Percentiles rank a stretch among this genome's conserved stretches.
These are phyloP conservation scores for Melanotaenia parkinsoni DNA, from an alignment of 2,797 vertebrate genomes.

Conservation along the genomic window DNA sequence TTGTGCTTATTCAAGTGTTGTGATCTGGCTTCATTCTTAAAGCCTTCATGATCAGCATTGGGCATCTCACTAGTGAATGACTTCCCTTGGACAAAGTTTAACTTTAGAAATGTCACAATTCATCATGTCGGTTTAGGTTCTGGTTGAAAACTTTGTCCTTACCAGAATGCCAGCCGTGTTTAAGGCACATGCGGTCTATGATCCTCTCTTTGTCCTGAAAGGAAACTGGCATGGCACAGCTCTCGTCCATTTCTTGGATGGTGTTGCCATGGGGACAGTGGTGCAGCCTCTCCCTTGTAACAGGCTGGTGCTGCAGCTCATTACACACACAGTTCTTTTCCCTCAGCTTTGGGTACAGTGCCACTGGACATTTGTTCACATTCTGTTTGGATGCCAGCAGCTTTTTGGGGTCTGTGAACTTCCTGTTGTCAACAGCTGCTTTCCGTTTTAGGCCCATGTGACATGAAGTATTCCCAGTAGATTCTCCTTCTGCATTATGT, in stretches of 20 bases:
- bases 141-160: not conserved
- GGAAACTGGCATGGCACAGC: constrained; percentile 21
- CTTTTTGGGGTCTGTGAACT: constrained; percentile 32
- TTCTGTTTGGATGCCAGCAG: constrained; percentile 57
- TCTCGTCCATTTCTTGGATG: constrained; percentile 65
- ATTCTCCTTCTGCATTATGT: constrained; percentile 64
- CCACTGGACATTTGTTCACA: constrained; percentile 47
- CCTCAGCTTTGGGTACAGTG: constrained; percentile 41
- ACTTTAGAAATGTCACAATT: not conserved
- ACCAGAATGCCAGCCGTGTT: constrained; percentile 65
- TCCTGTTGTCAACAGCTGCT: constrained; percentile 10
- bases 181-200: constrained; percentile 43
- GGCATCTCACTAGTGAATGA: constrained; percentile 47
- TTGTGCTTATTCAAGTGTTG: constrained; percentile 68
- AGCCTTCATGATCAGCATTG: constrained; percentile 35
- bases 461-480: constrained; percentile 65
- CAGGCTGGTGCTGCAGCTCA: constrained; percentile 39
- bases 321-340: constrained; percentile 66
- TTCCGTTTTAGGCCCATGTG: constrained; percentile 30
- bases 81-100: constrained; percentile 54
- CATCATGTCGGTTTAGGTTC: not conserved
- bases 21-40: constrained; percentile 59
- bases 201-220: constrained; percentile 55
- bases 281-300: constrained; percentile 35
- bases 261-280: constrained; percentile 54